Evolutionary conservation across 1,140 invertebrate genomes (phyloP), one percentile per base, ranked within the genome.

Genomic region (Cydia fagiglandana): DNA sequence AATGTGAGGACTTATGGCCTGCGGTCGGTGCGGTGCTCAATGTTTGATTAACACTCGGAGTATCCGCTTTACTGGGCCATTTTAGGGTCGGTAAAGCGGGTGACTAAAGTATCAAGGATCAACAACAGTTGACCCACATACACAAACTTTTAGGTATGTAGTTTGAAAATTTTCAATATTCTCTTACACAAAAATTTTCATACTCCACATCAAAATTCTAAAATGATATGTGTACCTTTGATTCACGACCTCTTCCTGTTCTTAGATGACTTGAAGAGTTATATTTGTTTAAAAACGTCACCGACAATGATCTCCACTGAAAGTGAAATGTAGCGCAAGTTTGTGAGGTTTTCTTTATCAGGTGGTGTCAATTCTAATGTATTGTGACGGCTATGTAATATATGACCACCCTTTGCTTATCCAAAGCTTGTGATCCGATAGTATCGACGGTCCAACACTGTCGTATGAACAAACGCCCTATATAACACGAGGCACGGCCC

Each of bases 401-500:
- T 61, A 61, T 61, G 56, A 70, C 15, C 38, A 70, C 38, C 66
- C 30, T 70, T 38, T 70, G 66, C 66, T 70, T 70, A 70, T 70
- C 66, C 66, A 41, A 70, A 17, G 30, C 66, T 70, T 17, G 15
- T 70, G 66, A 56, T 56, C 45, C 73, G 73, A 74, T 74, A 24
- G 41, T 56, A 74, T 74, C 73, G 41, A 61, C 56, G 64, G 66
- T 70, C 66, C 30, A 45, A 74, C 73, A 56, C 41, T 74, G 45
- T 74, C 73, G 73, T 24, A 74, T 74, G 73, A 50, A 56, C 50
- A 74, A 74, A 74, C 84, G 87, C 85, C 86, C 86, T 87, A 86
- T 86, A 81, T 78, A 82, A 79, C 80, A 81, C 81, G 80, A 84
- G 34, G 81, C 82, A 74, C 79, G 77, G 75, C 79, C 78, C 74